Conservation (phyloP, 2,797 vertebrate genomes). For the Lagodon rhomboides region DNA sequence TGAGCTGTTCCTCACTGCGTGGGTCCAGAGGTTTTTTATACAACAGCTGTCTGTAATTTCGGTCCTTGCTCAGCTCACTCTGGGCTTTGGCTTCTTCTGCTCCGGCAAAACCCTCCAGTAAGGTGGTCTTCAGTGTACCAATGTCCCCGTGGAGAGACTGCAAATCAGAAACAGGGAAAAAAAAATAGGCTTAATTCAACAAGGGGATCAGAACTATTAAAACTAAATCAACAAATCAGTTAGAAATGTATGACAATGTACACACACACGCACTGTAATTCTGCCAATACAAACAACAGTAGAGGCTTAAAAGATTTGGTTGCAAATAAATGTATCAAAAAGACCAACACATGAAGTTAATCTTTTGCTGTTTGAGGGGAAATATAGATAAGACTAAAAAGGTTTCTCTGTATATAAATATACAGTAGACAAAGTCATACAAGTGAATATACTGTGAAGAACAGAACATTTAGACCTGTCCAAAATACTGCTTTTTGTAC, state of each 20-base stretch:
- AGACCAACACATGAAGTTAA: neutral
- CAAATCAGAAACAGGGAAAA: neutral
- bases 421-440: neutral
- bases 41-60: slow-evolving; percentile 91
- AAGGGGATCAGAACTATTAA: neutral
- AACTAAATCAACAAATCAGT: neutral
- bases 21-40: slow-evolving; percentile 96
- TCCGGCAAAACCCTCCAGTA: slow-evolving; percentile 95
- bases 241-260: neutral
- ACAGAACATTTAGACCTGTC: no score
- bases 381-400: neutral
- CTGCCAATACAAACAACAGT: slow-evolving; percentile 3
- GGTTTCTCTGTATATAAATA: neutral
- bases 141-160: slow-evolving; percentile 96
- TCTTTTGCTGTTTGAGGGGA: neutral
- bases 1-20: slow-evolving; percentile 94
- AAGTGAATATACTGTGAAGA: neutral
- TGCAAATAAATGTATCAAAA: neutral
- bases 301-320: neutral
- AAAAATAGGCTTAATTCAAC: neutral
- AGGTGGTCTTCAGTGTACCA: slow-evolving; percentile 91
- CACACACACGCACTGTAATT: neutral
- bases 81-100: slow-evolving; percentile 92
- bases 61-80: slow-evolving; percentile 88
- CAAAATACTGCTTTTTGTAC: no score